These are phyloP conservation scores for Bombyx mori DNA, from an alignment of 1,140 invertebrate species.

Conservation along the genomic window ASM3026992v2 NC_085121.1:8262501-8263000, in stretches of 20 bases:
- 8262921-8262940: slow-evolving; percentile 42
- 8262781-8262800: slow-evolving; percentile 16
- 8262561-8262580: no score
- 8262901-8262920: slow-evolving; percentile 31
- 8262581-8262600: no score
- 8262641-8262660: slow-evolving; percentile 73
- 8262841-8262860: no score
- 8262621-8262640: slow-evolving; percentile 70
- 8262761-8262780: slow-evolving; percentile 32
- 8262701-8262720: slow-evolving; percentile 83
- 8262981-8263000: slow-evolving; percentile 19
- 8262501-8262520: no score
- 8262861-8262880: no score
- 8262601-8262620: background rate
- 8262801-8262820: background rate
- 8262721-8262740: slow-evolving; percentile 85
- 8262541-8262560: no score
- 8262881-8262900: slow-evolving; percentile 27
- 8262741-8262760: slow-evolving; percentile 29
- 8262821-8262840: no score
- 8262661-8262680: slow-evolving; percentile 52
- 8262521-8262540: no score
- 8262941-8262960: slow-evolving; percentile 39
- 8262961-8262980: slow-evolving; percentile 51
- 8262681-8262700: slow-evolving; percentile 85